phyloP scores from a whole-genome alignment of 2,888 invertebrate species.

The Globia sparganii region DNA sequence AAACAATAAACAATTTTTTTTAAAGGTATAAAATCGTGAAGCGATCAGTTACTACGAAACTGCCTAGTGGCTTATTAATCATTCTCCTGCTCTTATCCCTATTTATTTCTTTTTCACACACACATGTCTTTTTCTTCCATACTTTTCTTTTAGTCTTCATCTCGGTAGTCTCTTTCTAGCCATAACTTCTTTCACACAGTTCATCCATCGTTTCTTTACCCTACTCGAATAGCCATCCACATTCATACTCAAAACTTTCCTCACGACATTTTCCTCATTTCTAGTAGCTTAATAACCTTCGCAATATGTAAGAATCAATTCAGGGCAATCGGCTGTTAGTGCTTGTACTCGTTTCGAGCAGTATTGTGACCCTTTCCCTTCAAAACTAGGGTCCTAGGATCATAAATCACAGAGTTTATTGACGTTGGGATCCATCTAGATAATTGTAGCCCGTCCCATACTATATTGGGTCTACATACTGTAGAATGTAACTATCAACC shows the following conservation, averaged over 20 bases:
- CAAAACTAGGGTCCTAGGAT: slow-evolving; percentile 26
- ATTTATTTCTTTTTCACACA: no score
- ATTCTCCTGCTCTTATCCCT: no score
- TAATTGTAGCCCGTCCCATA: slow-evolving; percentile 47
- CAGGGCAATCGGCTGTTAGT: slow-evolving; percentile 32
- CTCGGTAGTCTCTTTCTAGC: not conserved
- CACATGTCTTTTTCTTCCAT: not conserved
- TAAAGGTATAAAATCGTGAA: not conserved
- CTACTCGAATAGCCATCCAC: not conserved
- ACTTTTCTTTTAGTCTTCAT: not conserved
- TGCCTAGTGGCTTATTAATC: no score
- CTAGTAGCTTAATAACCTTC: slow-evolving; percentile 8
- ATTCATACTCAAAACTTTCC: not conserved
- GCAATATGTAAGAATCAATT: slow-evolving; percentile 46
- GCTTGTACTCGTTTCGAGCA: slow-evolving; percentile 27
- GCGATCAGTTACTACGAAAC: not conserved
- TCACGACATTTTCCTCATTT: not conserved
- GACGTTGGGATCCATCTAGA: slow-evolving; percentile 50
- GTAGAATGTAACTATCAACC: slow-evolving; percentile 10
- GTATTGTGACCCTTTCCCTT: slow-evolving; percentile 34
- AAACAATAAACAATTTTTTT: not conserved
- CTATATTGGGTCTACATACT: slow-evolving; percentile 28
- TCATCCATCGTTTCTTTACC: not conserved
- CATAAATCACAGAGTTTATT: slow-evolving; percentile 57
- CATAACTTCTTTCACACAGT: not conserved